Base-by-base conservation (phyloP, 37 sponge, comb jelly and placozoan species). In the Oopsacas minuta region DNA sequence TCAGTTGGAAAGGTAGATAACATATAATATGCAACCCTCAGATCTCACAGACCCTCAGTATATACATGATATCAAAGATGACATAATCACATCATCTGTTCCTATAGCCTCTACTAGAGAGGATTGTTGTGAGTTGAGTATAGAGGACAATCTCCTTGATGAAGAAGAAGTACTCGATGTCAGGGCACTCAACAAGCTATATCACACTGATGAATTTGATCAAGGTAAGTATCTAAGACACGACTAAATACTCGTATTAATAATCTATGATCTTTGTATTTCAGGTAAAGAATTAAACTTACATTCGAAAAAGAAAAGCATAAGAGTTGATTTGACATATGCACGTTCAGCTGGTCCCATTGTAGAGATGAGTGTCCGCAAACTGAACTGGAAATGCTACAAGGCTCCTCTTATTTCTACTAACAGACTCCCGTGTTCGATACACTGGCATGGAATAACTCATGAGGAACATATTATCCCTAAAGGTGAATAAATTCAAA, bases 321-420 rank as follows among this genome's bases (percentile, higher is more conserved):
- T 86, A 1, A 25, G 51, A 37, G 87, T 86, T 37, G 38, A 86
- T 28, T 37, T 86, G 28, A 86, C 87, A 3, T 61, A 32, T 34
- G 75, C 75, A 3, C 75, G 75, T n/a, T 25, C 75, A 3, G 5
- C 75, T 10, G 75, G 75, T 25, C 75, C 75, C 1, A 34, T n/a
- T n/a, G 28, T 61, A 32, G 75, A 61, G 75, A 61, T 61, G 75
- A 61, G 75, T n/a, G 75, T 61, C 32, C 75, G 75, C 28, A 61
- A 12, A 61, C 30, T 61, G 75, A 61, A 61, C 30, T 61, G 75
- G 75, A 61, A 61, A 12, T 32, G 38, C 52, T 35, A 82, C 83
- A 0, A 38, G 87, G 38, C 83, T 81, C 51, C 87, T 46, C 37
- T 82, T 83, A 32, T 25, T 23, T 17, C 83, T 38, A 0, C 52